Evolutionary conservation across 2,888 invertebrate species (phyloP).

Genomic region (Plagodis pulveraria): DNA sequence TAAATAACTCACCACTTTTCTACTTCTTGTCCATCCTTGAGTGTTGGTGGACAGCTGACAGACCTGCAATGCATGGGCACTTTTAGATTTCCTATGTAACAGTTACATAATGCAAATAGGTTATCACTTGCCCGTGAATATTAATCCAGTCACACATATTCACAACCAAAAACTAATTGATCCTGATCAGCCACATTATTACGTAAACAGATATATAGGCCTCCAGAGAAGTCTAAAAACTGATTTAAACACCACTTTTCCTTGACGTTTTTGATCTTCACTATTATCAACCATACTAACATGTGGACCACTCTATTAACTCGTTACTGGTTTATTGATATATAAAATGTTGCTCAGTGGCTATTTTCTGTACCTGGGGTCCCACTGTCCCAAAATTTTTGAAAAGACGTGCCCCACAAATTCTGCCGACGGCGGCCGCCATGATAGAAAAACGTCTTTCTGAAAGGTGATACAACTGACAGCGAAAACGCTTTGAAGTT

Average conservation of each 20-base stretch:
- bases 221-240: conserved; percentile 47
- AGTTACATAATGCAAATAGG: conserved; percentile 83
- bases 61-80: conserved; percentile 85
- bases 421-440: conserved; percentile 95
- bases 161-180: conserved; percentile 4
- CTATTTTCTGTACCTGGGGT: conserved; percentile 87
- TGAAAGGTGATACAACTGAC: conserved; percentile 73
- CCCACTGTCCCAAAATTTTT: conserved; percentile 89
- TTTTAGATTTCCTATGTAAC: conserved; percentile 73
- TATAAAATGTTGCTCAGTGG: conserved; percentile 42
- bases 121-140: conserved; percentile 68
- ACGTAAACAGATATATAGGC: conserved; percentile 42
- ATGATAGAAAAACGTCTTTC: conserved; percentile 88
- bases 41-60: conserved; percentile 90
- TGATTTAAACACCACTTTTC: conserved; percentile 60
- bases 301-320: conserved; percentile 43
- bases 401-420: conserved; percentile 93
- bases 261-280: conserved; percentile 51
- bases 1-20: conserved; percentile 88
- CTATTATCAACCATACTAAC: conserved; percentile 50
- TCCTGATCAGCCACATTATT: conserved; percentile 43
- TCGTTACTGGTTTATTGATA: conserved; percentile 42
- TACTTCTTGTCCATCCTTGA: conserved; percentile 91
- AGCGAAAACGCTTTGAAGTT: conserved; percentile 59
- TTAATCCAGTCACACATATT: conserved; percentile 30